Base-by-base conservation (phyloP, 2,113 vertebrate genomes). In the Eulacestoma nigropectus region DNA sequence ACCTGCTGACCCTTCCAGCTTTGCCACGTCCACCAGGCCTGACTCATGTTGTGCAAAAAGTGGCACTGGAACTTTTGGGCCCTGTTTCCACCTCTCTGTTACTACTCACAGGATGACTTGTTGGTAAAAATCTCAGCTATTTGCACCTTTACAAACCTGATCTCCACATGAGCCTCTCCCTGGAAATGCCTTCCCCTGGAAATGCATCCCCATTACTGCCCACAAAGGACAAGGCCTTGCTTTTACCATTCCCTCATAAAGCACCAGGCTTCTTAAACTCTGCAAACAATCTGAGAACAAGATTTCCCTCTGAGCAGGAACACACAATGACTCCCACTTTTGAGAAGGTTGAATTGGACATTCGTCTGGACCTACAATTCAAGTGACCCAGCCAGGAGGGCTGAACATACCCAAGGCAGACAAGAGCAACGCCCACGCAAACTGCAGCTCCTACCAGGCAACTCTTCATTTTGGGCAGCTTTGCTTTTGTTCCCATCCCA, bases 191-290 rank as follows among this genome's bases (percentile, higher is more conserved):
- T 39, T 85, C 7, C 55, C 27, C 53, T 90, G 57, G 50, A 59
- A 53, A 62, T 4, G 29, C 2, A 30, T 16, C 59, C 47, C 65
- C 1, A 0, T 14, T 33, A 21, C 64, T 16, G 13, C 39, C 62
- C 64, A 41, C 33, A 19, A 8, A 60, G 47, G 44, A 50, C 39
- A 52, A 19, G 32, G 49, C 37, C 11, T 68, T 7, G 2, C 16
- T 77, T 67, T n/a, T 32, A 41, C 0, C 0, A 20, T 26, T 70
- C 30, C n/a, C 60, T 52, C 49, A 21, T 7, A 26, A 5, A 81
- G 70, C 37, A 65, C 12, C 41, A 69, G 73, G 41, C 20, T 64
- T 39, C 62, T 87, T 32, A 50, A 76, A 65, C 26, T 42, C 49
- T 29, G 17, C 59, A 84, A 59, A 44, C 3, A 25, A 26, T 14